Evolutionary conservation across 2,797 vertebrate species (phyloP).

Genomic region (Siniperca obscura): DNA sequence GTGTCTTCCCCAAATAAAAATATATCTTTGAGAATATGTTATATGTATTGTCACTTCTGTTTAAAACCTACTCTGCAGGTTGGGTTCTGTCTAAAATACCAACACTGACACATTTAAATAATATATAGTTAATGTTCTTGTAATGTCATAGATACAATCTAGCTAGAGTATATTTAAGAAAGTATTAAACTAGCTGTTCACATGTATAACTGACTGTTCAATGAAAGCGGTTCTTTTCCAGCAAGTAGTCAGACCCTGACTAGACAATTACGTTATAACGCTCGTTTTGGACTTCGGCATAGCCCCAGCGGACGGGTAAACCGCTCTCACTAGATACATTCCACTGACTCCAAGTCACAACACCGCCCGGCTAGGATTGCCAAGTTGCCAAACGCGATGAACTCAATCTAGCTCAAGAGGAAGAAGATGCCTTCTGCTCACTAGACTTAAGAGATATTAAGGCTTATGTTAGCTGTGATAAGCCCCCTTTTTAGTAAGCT

Average conservation of each 20-base stretch:
- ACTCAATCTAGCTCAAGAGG: conserved; percentile 36
- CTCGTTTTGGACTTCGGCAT: conserved; percentile 45
- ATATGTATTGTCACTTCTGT: background rate
- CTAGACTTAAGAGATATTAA: conserved; percentile 4
- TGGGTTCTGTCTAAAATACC: background rate
- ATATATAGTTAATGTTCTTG: background rate
- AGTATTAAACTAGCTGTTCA: conserved; percentile 5
- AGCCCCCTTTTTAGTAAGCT: background rate
- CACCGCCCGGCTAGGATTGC: conserved; percentile 66
- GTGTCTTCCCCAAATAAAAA: background rate
- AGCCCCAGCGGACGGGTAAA: conserved; percentile 60
- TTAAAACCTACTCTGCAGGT: background rate
- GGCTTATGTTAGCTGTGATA: background rate
- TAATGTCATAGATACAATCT: background rate
- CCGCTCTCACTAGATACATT: conserved; percentile 27
- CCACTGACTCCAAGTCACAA: conserved; percentile 45
- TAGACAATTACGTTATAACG: conserved; percentile 14
- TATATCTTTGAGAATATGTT: background rate
- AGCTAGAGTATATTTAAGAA: background rate
- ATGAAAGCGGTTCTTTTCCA: conserved; percentile 49
- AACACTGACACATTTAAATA: background rate
- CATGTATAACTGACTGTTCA: background rate
- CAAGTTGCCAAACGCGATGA: conserved; percentile 28
- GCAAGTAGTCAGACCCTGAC: conserved; percentile 63
- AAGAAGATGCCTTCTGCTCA: conserved; percentile 51